Evolutionary conservation across 1,140 invertebrate genomes (phyloP), one percentile per base, ranked within the genome.

Genomic region (Drosophila baimaii): DNA sequence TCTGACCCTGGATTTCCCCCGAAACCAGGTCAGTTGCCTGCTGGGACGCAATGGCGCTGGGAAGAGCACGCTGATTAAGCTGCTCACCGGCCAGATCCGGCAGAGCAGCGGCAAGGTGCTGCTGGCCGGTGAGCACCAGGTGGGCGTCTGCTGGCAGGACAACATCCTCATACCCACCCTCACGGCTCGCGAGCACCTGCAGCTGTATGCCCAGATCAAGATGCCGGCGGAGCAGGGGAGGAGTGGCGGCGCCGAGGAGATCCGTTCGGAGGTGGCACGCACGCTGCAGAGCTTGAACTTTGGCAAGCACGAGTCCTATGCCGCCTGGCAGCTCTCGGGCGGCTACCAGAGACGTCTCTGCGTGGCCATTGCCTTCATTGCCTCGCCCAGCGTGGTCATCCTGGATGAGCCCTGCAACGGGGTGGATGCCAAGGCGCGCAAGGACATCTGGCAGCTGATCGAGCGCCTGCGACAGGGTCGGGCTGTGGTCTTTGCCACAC

Each of bases 31-130:
- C 61, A 95, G 95, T 7, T 94, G 95, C 13, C 92, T 98, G n/a
- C 92, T 98, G 10, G 97, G 97, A 5, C 96, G 96, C 58, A 97
- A 97, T 89, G 96, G 96, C 25, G 96, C 97, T 59, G 97, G 97
- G 5, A 97, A 97, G 92, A 97, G 95, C 43, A 97, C 96, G 49
- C 93, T 95, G 83, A 96, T 98, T 15, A 95, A 95, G 90, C 94
- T 95, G 89, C 82, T 95, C 29, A 95, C 94, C 0, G 95, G 95
- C n/a, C 94, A 95, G 92, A 85, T 94, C 43, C 91, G 92, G n/a
- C 94, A 94, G 39, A 94, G 92, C 2, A 92, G 88, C 23, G 95
- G 95, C 0, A 92, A 94, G 77, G 94, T 95, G 37, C 63, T 91
- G 33, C 75, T 94, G 17, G 92, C 93, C 10, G 77, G 81, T 1